Percentiles rank a stretch among this genome's conserved stretches.
Conservation (phyloP, 2,888 invertebrate species). For the Melolontha melolontha region DNA sequence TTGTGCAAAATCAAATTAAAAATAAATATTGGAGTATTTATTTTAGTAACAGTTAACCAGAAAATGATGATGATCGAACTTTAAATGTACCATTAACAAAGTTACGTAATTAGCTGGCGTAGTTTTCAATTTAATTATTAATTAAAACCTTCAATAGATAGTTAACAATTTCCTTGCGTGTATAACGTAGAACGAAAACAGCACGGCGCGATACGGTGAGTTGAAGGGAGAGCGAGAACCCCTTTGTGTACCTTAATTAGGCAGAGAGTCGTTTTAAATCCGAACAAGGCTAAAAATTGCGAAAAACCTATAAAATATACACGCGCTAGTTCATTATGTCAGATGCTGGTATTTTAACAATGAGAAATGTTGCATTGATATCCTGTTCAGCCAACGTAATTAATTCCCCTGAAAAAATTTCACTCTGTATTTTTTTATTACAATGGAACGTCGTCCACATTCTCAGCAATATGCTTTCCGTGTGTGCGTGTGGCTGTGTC, state of each 20-base stretch:
- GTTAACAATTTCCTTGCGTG: conserved; percentile 62
- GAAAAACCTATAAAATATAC: conserved; percentile 63
- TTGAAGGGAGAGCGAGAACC: conserved; percentile 45
- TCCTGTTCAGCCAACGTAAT: conserved; percentile 57
- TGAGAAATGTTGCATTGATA: conserved; percentile 56
- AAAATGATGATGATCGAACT: conserved; percentile 37
- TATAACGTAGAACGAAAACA: conserved; percentile 25
- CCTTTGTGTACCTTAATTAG: conserved; percentile 62
- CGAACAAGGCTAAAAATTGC: conserved; percentile 62
- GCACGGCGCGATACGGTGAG: background rate
- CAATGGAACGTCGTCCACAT: conserved; percentile 39
- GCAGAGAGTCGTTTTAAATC: conserved; percentile 54
- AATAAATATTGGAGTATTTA: conserved; percentile 1
- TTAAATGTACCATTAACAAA: conserved; percentile 43
- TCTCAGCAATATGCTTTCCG: conserved; percentile 35
- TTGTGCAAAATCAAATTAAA: no score
- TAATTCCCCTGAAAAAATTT: conserved; percentile 48
- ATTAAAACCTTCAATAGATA: conserved; percentile 62
- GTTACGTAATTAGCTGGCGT: conserved; percentile 53
- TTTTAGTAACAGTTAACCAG: conserved; percentile 22
- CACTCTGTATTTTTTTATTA: conserved; percentile 38
- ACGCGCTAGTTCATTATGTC: conserved; percentile 62
- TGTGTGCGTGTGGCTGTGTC: conserved; percentile 9
- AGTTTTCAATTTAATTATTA: conserved; percentile 62
- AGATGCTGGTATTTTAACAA: conserved; percentile 41